Percentiles rank a stretch among this genome's conserved stretches.
Conservation (phyloP, 2,797 vertebrate genomes). For the Mus minutoides region DNA sequence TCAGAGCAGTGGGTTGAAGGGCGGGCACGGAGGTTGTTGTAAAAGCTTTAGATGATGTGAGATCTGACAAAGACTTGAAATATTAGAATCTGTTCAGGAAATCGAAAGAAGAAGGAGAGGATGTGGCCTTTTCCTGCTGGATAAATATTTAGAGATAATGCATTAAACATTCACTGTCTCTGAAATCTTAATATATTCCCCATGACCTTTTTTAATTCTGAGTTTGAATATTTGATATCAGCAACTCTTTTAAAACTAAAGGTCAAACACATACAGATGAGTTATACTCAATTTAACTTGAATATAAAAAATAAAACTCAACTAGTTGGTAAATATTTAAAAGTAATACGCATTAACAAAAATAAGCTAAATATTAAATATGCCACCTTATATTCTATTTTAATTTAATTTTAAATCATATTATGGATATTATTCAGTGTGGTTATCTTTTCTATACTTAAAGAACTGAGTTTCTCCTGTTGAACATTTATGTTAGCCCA, state of each 20-base stretch:
- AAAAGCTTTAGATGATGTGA: not conserved
- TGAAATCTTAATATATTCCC: constrained; percentile 42
- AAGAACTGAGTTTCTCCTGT: not conserved
- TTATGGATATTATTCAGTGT: not conserved
- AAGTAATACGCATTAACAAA: not conserved
- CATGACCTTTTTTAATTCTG: not conserved
- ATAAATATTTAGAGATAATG: constrained; percentile 31
- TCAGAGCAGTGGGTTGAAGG: not conserved
- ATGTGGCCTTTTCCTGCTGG: not conserved
- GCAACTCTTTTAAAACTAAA: constrained; percentile 25
- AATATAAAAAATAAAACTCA: constrained; percentile 2
- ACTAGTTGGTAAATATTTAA: not conserved
- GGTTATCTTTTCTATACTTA: not conserved
- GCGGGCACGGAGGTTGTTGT: too few species aligned
- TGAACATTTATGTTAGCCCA: not conserved
- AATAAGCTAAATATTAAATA: not conserved
- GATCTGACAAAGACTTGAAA: not conserved
- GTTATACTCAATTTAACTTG: not conserved
- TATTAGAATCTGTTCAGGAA: not conserved
- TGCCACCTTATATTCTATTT: not conserved
- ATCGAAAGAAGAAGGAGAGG: not conserved
- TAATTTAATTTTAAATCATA: not conserved
- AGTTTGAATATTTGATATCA: not conserved
- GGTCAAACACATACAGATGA: not conserved
- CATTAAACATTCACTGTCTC: constrained; percentile 13